Conservation (phyloP, 1,140 invertebrate species). For the Megathymus violae region DNA sequence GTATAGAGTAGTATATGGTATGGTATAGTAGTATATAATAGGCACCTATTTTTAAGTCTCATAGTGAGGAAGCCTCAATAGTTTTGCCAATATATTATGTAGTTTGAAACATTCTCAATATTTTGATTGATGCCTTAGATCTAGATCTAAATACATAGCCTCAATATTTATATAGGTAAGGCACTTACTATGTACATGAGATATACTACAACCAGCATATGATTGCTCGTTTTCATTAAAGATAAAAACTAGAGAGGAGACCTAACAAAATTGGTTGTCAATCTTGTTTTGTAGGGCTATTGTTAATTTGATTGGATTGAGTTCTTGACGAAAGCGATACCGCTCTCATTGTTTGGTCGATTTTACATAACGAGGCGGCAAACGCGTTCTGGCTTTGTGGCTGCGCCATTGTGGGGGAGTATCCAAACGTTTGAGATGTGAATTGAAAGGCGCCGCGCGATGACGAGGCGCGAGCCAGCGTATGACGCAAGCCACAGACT, state of each 20-base stretch:
- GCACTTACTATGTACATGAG: not conserved
- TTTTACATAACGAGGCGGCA: slow-evolving; percentile 81
- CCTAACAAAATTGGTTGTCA: slow-evolving; percentile 52
- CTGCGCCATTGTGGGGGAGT: slow-evolving; percentile 69
- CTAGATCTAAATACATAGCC: too few species aligned
- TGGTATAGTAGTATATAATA: too few species aligned
- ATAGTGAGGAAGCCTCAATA: too few species aligned
- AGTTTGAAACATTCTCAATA: too few species aligned
- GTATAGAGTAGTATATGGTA: too few species aligned
- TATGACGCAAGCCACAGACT: slow-evolving; percentile 39
- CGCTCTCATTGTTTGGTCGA: slow-evolving; percentile 72
- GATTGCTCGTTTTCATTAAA: not conserved
- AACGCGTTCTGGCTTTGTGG: slow-evolving; percentile 65
- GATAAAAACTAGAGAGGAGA: slow-evolving; percentile 33
- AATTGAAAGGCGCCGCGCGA: slow-evolving; percentile 76
- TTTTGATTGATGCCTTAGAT: too few species aligned
- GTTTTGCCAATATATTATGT: too few species aligned
- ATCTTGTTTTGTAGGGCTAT: slow-evolving; percentile 59
- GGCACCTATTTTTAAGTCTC: too few species aligned
- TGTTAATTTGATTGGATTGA: slow-evolving; percentile 80
- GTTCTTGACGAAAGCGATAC: slow-evolving; percentile 78
- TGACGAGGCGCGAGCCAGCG: slow-evolving; percentile 68
- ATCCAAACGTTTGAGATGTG: slow-evolving; percentile 72
- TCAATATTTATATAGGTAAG: too few species aligned
- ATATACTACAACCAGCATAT: not conserved